Conservation (phyloP, 2,888 invertebrate species). For the Meiosimyza decipiens region DNA sequence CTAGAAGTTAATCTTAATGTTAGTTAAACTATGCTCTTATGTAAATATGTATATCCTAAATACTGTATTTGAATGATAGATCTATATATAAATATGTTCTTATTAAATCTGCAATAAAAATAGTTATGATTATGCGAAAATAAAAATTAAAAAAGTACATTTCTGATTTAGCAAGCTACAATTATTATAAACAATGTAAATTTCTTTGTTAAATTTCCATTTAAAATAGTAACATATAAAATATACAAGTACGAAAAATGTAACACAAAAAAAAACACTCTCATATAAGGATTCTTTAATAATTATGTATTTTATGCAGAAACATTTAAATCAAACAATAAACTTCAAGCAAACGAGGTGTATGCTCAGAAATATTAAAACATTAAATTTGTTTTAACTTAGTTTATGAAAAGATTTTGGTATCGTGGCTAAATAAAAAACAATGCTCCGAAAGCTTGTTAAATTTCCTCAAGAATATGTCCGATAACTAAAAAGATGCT, state of each 20-base stretch:
- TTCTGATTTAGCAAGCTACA: too few species aligned
- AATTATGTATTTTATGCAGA: constrained; percentile 17
- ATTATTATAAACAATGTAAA: not conserved
- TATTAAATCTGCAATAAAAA: not conserved
- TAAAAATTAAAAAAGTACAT: not conserved
- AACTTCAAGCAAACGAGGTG: constrained; percentile 7
- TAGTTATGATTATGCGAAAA: not conserved
- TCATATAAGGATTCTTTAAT: not conserved
- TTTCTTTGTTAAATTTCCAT: not conserved
- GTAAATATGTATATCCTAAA: constrained; percentile 32
- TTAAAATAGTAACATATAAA: not conserved
- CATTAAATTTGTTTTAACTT: not conserved
- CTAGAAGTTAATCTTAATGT: not conserved
- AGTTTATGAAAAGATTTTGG: not conserved
- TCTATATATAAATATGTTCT: not conserved
- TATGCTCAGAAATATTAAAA: constrained; percentile 12
- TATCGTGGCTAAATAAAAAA: too few species aligned
- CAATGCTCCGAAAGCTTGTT: too few species aligned
- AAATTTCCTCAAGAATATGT: too few species aligned
- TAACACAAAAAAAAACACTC: not conserved
- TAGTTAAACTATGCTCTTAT: too few species aligned
- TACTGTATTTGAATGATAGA: not conserved
- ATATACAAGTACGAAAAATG: not conserved
- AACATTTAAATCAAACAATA: constrained; percentile 1
- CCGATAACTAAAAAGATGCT: too few species aligned